Base-by-base conservation (phyloP, 2,888 invertebrate genomes). In the Diplolepis rosae region DNA sequence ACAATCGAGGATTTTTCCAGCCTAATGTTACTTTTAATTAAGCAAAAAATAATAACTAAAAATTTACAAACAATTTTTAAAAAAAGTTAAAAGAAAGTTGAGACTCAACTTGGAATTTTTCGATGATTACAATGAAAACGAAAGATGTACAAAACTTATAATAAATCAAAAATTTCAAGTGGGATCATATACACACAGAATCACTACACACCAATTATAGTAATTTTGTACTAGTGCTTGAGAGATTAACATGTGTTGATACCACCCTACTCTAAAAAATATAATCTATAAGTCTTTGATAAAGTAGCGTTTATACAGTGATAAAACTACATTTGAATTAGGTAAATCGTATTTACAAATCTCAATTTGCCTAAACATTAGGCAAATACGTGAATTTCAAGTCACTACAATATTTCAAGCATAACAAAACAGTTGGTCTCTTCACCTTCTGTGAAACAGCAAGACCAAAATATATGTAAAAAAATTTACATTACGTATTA, bases 271-370 rank as follows among this genome's bases (percentile, higher is more conserved):
- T 77, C 77, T 78, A 27, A 79, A 82, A 82, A 80, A 80, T 82
- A 81, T 75, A 80, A 72, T 80, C 72, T 82, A 78, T 65, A 79
- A 81, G 72, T 82, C 80, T 83, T 81, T 78, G 79, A 83, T n/a
- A n/a, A 76, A 77, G 78, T 81, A 73, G 73, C 73, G 70, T 76
- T 71, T 72, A 74, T 71, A 78, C 72, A 73, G 73, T 48, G 48
- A 76, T 78, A 77, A 78, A 78, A 76, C 73, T 76, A 78, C 65
- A 70, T 56, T 71, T 61, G 72, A 65, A 72, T 51, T 65, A 68
- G 48, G 54, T 72, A 73, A n/a, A 67, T 66, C 68, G 69, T 78
- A 78, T 79, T 75, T 77, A 78, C 76, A 75, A 39, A 61, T 61
- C 4, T 61, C 24, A 30, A 66, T 69, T 73, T 52, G 66, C 65